Evolutionary conservation across 1,140 invertebrate species (phyloP).

Genomic region (Aphelenchoides fujianensis): DNA sequence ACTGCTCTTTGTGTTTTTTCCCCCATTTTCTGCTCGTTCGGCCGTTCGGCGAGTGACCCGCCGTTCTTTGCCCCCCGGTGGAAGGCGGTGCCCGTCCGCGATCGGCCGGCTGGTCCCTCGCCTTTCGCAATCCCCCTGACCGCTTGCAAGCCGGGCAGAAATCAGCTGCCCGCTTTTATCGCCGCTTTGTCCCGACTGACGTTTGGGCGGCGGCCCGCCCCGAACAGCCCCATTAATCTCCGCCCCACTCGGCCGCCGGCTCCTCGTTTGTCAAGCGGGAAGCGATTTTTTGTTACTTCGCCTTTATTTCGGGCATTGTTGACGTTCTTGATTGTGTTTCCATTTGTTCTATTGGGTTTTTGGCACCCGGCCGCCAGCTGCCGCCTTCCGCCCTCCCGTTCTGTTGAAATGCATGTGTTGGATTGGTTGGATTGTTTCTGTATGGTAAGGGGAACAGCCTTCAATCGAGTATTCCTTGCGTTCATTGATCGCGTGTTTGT

Average conservation of each 20-base stretch:
- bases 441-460: slow-evolving; percentile 10
- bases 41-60: no score
- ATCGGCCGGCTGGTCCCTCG: neutral
- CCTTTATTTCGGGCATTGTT: neutral
- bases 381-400: no score
- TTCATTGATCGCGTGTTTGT: slow-evolving; percentile 21
- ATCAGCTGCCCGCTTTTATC: neutral
- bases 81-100: slow-evolving; percentile 11
- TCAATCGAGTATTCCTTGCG: no score
- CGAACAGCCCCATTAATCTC: neutral
- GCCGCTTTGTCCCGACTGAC: no score
- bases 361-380: no score
- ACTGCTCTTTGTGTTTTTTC: no score
- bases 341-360: neutral
- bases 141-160: slow-evolving; percentile 1
- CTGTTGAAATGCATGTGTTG: neutral
- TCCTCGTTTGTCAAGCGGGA: neutral
- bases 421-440: slow-evolving; percentile 27
- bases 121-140: neutral
- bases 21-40: no score
- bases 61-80: neutral
- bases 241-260: neutral
- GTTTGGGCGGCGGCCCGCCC: no score
- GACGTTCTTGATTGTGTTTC: neutral
- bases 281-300: slow-evolving; percentile 2